Evolutionary conservation across 2,888 invertebrate genomes (phyloP).

Genomic region (Phorcus lineatus): DNA sequence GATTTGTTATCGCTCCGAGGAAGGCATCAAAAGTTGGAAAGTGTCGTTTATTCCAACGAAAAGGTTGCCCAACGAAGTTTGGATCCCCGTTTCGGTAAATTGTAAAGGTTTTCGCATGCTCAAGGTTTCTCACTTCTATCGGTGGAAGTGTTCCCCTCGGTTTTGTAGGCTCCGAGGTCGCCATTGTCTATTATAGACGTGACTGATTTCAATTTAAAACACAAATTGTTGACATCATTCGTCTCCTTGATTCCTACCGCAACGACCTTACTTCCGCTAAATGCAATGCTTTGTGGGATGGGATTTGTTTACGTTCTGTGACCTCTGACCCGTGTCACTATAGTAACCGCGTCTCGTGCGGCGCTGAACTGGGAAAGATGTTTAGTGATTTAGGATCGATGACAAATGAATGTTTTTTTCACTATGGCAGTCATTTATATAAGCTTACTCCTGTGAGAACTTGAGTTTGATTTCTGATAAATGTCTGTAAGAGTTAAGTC

Average conservation of each 20-base stretch:
- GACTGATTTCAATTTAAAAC: neutral
- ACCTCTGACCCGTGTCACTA: slow-evolving; percentile 24
- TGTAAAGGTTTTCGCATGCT: slow-evolving; percentile 31
- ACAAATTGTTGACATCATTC: neutral
- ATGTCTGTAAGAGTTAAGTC: too few species aligned
- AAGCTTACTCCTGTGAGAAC: too few species aligned
- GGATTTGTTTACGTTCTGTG: slow-evolving; percentile 23
- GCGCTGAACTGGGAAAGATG: neutral
- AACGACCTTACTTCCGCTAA: neutral
- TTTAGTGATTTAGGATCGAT: neutral
- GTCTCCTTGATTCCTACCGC: neutral
- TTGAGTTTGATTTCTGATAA: too few species aligned
- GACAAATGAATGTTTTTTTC: neutral
- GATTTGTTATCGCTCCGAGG: slow-evolving; percentile 45
- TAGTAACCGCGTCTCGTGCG: slow-evolving; percentile 7
- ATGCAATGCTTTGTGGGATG: slow-evolving; percentile 13
- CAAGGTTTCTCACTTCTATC: slow-evolving; percentile 29
- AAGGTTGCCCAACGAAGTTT: slow-evolving; percentile 27
- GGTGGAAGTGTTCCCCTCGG: slow-evolving; percentile 24
- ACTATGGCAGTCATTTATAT: too few species aligned
- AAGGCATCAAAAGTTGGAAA: slow-evolving; percentile 50
- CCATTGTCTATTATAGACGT: neutral
- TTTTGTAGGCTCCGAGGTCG: neutral
- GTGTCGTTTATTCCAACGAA: slow-evolving; percentile 43
- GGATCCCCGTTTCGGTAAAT: slow-evolving; percentile 40